Evolutionary conservation across 2,113 vertebrate genomes (phyloP).

Genomic region (Chamaea fasciata): DNA sequence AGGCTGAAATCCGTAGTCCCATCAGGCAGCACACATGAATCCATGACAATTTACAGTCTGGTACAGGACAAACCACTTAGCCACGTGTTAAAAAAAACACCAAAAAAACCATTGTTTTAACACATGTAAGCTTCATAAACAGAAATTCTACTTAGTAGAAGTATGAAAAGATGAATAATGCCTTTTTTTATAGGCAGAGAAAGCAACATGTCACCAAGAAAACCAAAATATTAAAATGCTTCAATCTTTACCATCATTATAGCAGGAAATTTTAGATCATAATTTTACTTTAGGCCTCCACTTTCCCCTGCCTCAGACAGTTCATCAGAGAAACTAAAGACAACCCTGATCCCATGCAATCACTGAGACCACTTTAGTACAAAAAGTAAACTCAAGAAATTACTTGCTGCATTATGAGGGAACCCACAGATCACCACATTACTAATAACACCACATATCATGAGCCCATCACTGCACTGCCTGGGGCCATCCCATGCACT

Average conservation of each 20-base stretch:
- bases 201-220: not conserved
- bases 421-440: not conserved
- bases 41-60: not conserved
- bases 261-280: not conserved
- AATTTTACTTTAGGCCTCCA: not conserved
- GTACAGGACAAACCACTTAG: not conserved
- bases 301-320: not conserved
- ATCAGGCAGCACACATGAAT: not conserved
- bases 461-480: fast-evolving
- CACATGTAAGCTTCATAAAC: not conserved
- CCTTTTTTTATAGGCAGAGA: not conserved
- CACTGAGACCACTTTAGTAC: not conserved
- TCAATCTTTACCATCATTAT: not conserved
- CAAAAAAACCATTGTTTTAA: not conserved
- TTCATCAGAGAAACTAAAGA: not conserved
- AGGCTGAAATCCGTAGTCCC: not conserved
- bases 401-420: not conserved
- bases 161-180: not conserved
- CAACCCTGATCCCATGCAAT: not conserved
- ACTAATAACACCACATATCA: not conserved
- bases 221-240: not conserved
- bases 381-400: not conserved
- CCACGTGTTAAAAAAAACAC: too few species aligned
- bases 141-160: not conserved
- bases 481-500: not conserved